phyloP scores from a whole-genome alignment of 2,797 vertebrate genomes.

The Passerculus sandwichensis region DNA sequence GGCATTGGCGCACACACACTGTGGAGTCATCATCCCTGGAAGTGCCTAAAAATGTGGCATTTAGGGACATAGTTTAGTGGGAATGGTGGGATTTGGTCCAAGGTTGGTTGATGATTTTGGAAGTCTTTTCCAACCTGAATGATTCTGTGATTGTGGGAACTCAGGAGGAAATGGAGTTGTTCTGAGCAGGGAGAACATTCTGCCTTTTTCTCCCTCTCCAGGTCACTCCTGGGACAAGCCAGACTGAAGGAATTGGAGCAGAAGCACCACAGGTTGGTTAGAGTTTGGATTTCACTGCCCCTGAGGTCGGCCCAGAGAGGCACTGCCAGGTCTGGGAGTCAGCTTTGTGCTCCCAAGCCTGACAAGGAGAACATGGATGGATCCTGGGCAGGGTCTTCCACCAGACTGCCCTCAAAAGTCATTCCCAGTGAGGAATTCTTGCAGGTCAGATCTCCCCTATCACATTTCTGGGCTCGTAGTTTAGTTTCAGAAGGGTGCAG shows the following conservation, averaged over 20 bases:
- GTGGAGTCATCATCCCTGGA: not conserved
- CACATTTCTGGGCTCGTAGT: not conserved
- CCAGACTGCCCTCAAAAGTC: not conserved
- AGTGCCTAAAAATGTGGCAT: not conserved
- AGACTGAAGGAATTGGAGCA: not conserved
- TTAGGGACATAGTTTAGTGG: not conserved
- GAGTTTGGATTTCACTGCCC: not conserved
- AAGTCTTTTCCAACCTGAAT: not conserved
- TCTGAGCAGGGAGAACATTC: not conserved
- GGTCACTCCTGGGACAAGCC: not conserved
- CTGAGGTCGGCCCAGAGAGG: not conserved
- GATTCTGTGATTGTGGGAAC: not conserved
- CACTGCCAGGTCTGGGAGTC: not conserved
- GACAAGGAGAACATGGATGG: rapidly evolving
- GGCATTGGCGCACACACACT: no score
- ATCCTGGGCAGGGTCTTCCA: not conserved
- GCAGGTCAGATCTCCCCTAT: not conserved
- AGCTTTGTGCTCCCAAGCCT: not conserved
- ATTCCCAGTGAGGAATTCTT: not conserved
- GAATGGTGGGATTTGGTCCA: not conserved
- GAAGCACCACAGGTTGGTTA: not conserved
- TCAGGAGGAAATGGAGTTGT: not conserved
- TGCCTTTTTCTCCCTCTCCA: not conserved
- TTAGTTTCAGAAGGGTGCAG: not conserved
- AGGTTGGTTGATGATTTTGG: not conserved